phyloP scores from a whole-genome alignment of 2,797 vertebrate genomes.

The Poeciliopsis paucimaculata region DNA sequence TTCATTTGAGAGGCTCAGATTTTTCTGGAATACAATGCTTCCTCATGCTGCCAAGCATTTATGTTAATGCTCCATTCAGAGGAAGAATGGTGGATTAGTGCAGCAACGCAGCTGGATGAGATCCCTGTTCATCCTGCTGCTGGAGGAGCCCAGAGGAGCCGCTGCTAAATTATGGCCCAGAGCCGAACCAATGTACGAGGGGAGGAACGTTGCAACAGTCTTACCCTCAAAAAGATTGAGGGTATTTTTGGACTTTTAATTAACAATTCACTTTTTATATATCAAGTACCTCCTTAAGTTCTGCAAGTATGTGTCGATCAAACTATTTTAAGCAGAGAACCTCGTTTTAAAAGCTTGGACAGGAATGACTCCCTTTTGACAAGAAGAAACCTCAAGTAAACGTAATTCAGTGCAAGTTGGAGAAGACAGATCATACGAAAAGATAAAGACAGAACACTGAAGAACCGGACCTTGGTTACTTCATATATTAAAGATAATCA shows the following conservation, averaged over 20 bases:
- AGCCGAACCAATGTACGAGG: constrained; percentile 3
- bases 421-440: neutral
- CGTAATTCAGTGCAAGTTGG: neutral
- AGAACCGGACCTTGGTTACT: neutral
- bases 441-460: neutral
- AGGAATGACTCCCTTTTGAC: neutral
- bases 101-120: constrained; percentile 66
- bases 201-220: neutral
- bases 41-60: constrained; percentile 69
- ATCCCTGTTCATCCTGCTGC: constrained; percentile 56
- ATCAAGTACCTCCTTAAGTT: too few species aligned
- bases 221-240: neutral
- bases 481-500: neutral
- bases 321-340: neutral
- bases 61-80: constrained; percentile 75
- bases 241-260: constrained; percentile 13
- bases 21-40: constrained; percentile 66
- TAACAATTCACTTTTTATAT: neutral
- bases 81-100: constrained; percentile 76
- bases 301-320: neutral
- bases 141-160: constrained; percentile 27
- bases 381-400: neutral
- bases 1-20: constrained; percentile 61
- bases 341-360: neutral
- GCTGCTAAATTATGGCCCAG: constrained; percentile 7